Evolutionary conservation across 2,888 invertebrate genomes (phyloP), one percentile per base, ranked within the genome.

Genomic region (Orthonychiurus folsomi): DNA sequence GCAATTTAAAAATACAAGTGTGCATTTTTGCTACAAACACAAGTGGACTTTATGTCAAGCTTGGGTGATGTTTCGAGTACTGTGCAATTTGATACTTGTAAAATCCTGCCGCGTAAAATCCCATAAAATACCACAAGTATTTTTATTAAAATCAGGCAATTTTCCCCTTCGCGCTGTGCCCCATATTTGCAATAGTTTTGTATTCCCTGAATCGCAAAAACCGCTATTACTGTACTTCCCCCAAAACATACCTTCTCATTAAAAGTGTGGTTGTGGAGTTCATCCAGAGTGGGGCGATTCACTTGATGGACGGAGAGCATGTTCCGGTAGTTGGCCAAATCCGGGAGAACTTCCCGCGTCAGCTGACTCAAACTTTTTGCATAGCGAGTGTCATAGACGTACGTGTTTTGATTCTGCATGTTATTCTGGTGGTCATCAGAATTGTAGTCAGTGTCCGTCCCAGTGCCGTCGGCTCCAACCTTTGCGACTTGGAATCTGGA

Each of bases 361-460:
- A 87, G 79, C 73, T 85, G 85, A 1, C 84, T 84, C 70, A 86
- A 75, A 1, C 84, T 73, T 37, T 73, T 73, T 61, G 66, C 64
- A 53, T 73, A 70, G 9, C 71, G 60, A 9, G 73, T 73, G 65
- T 75, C 74, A 60, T 74, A 74, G 25, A 71, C 73, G 59, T 74
- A 74, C 2, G 74, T 74, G 62, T 52, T 52, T 23, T 59, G 59
- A 23, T 50, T 15, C 24, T 60, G 21, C 59, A 56, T 23, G 63
- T 56, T 27, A 63, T 23, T 25, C 60, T 66, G 66, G 27, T 63
- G 62, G 21, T 56, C 60, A 56, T 65, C 63, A 24, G 56, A 62
- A 26, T 63, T 67, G 9, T 67, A 68, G 18, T 68, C 68, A 21
- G 56, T 62, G 20, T 54, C 61, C 9, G 52, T 52, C 9, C 24